Evolutionary conservation across 2,113 vertebrate species (phyloP), one percentile per base, ranked within the genome.

Genomic region (Guaruba guarouba): DNA sequence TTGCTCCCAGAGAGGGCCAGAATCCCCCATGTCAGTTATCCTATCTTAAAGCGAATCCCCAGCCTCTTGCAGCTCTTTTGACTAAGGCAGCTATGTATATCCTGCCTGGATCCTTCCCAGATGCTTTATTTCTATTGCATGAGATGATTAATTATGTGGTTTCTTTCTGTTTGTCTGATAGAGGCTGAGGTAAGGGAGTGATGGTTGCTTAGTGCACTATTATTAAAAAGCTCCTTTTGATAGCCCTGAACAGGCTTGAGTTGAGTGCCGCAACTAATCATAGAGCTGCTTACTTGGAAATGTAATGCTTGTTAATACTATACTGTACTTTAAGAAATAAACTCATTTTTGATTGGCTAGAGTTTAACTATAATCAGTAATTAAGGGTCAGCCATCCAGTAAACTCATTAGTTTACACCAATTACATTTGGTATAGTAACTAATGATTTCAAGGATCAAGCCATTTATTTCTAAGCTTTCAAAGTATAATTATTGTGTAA

Each of bases 401-500:
- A 98, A 98, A 98, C 97, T 98, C 97, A 97, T 98, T 98, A 98
- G 98, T 98, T 98, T 98, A 98, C 97, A 98, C 98, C 98, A 98
- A 98, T 98, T 98, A 98, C 97, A 97, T 97, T 97, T 97, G 97
- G 98, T 98, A 97, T 97, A 98, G 96, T 97, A 98, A 98, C 98
- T 98, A 98, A 97, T 98, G 98, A 98, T 97, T 98, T 97, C 96
- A 96, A 96, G 97, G 96, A 97, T 98, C 97, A 97, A 98, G 97
- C 97, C 98, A 98, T 98, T 98, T 98, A 97, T 98, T 98, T 97
- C 97, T 97, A 97, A 96, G 97, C 97, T 98, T 98, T 98, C 97
- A 97, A 97, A 98, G 98, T 97, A 97, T 98, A 98, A 98, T 98
- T 98, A 98, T 98, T 98, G 97, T 97, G 97, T 98, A 98, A 98